phyloP scores from a whole-genome alignment of 2,888 invertebrate species.

The Mimumesa dahlbomi region DNA sequence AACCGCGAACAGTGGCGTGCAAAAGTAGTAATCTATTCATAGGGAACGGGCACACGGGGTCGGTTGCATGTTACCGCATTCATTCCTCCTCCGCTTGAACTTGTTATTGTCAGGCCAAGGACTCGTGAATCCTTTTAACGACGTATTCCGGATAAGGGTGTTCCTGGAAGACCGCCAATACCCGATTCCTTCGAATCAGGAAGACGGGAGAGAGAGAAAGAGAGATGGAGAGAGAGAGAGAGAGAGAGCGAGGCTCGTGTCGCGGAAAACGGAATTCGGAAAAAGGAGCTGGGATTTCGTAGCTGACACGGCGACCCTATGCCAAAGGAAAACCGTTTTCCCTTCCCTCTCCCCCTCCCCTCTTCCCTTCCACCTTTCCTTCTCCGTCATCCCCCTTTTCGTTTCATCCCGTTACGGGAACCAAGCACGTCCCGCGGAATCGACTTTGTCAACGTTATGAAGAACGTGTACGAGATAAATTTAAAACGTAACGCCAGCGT shows the following conservation, averaged over 20 bases:
- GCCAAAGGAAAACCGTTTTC: slow-evolving; percentile 18
- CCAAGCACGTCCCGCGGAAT: slow-evolving; percentile 24
- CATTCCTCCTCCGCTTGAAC: slow-evolving; percentile 12
- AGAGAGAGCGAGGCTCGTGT: slow-evolving; percentile 16
- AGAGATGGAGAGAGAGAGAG: background rate
- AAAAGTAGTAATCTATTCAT: background rate
- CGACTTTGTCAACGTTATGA: slow-evolving; percentile 38
- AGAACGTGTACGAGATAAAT: slow-evolving; percentile 24
- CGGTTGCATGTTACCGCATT: background rate
- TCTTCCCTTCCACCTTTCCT: too few species aligned
- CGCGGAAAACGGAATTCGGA: slow-evolving; percentile 20
- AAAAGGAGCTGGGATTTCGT: slow-evolving; percentile 11
- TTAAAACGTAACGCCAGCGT: slow-evolving; percentile 14
- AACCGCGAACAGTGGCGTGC: too few species aligned
- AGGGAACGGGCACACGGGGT: background rate
- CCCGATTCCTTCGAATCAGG: slow-evolving; percentile 46
- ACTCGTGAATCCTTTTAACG: slow-evolving; percentile 61
- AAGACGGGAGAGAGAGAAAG: slow-evolving; percentile 14
- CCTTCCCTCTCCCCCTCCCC: too few species aligned
- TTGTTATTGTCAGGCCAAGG: slow-evolving; percentile 54
- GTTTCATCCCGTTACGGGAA: slow-evolving; percentile 26
- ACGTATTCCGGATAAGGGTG: slow-evolving; percentile 47
- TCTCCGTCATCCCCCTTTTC: too few species aligned
- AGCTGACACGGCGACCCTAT: background rate
- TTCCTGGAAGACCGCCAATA: slow-evolving; percentile 58